Evolutionary conservation across 1,140 invertebrate genomes (phyloP).

Genomic region (Myzus persicae): DNA sequence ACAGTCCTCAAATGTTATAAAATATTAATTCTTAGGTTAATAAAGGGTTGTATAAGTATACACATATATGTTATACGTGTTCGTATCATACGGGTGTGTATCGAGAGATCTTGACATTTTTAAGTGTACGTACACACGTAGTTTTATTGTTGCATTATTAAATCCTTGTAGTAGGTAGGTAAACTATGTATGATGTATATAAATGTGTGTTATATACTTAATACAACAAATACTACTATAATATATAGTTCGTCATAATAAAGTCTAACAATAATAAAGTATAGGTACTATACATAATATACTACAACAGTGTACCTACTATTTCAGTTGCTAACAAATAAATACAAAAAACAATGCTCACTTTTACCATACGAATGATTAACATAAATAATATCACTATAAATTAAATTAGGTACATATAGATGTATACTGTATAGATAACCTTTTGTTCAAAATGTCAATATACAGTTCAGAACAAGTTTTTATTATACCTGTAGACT

Average conservation of each 20-base stretch:
- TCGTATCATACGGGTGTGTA: neutral
- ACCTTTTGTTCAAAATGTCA: neutral
- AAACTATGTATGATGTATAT: neutral
- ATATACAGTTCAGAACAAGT: neutral
- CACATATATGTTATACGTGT: neutral
- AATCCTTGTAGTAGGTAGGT: neutral
- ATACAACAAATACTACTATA: neutral
- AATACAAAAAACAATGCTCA: neutral
- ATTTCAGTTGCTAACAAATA: neutral
- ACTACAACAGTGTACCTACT: neutral
- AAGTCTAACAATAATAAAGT: no score
- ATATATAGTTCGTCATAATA: neutral
- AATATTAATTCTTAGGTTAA: slow-evolving; percentile 31
- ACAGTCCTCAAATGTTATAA: neutral
- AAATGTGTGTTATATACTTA: neutral
- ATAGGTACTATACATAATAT: neutral
- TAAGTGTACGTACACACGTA: neutral
- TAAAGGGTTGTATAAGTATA: slow-evolving; percentile 19
- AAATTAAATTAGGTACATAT: neutral
- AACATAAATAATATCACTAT: neutral
- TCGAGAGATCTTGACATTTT: neutral
- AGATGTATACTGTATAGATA: neutral
- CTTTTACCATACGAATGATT: neutral
- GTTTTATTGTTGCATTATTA: neutral
- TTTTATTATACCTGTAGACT: neutral